Evolutionary conservation across 2,888 invertebrate species (phyloP).

Genomic region (Cephus sareptanus): DNA sequence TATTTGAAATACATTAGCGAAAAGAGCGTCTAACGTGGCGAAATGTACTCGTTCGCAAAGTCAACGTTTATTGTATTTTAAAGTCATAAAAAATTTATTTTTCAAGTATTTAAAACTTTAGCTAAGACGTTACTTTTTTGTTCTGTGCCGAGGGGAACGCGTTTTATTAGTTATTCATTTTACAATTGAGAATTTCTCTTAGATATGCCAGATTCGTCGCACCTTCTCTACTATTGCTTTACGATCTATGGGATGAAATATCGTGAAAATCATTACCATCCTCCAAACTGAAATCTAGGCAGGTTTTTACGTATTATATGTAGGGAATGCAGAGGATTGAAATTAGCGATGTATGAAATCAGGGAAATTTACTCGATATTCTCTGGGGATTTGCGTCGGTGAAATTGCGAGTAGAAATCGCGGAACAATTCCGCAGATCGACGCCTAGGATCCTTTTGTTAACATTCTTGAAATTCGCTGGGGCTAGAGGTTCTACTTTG

Average conservation of each 20-base stretch:
- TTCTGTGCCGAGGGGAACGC: no score
- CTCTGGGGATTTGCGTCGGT: not conserved
- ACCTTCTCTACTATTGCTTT: not conserved
- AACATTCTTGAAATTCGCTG: conserved; percentile 16
- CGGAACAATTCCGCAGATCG: not conserved
- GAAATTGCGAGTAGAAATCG: not conserved
- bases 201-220: no score
- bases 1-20: no score
- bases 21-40: no score
- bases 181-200: no score
- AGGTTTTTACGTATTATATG: not conserved
- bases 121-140: no score
- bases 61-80: no score
- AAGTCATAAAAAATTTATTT: no score
- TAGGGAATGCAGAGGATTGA: not conserved
- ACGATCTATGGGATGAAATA: not conserved
- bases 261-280: no score
- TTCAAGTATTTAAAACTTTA: no score
- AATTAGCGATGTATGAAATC: not conserved
- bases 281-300: not conserved
- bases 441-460: conserved; percentile 12
- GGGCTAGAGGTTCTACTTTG: not conserved
- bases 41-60: no score
- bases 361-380: not conserved
- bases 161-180: no score